Evolutionary conservation across 2,797 vertebrate genomes (phyloP), one percentile per base, ranked within the genome.

Genomic region (Scyliorhinus canicula): DNA sequence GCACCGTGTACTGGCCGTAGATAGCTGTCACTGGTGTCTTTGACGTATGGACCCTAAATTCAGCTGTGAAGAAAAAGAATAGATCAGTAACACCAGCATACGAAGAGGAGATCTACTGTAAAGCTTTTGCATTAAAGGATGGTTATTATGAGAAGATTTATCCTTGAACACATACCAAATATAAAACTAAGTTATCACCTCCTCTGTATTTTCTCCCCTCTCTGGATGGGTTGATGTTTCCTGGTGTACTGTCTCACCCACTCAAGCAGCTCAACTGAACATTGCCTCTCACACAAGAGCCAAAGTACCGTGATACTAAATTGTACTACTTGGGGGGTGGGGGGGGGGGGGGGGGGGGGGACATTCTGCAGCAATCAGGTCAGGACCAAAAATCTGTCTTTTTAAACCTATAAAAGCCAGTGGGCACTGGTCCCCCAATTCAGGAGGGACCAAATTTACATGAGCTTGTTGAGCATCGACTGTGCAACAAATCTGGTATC

Each of bases 21-120:
- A 95, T 93, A 8, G 86, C 96, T 1, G 77, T 2, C 35, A 96
- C 35, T 26, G 35, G 95, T 1, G 21, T 5, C 40, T 65, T 24
- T 4, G 95, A 95, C 4, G 95, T 95, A 1, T 4, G 95, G 52
- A 96, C 95, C 0, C 6, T 52, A 2, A 96, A 95, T 7, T 90
- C 69, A 50, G 4, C 95, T 96, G 96, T 44, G 40, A 65, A 44
- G 44, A 31, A 86, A 55, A 35, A 52, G 0, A 55, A 52, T 31
- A 55, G 26, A 55, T 55, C 55, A 86, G 69, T 14, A 74, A 12
- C 0, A 35, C 2, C 82, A 2, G 8, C 8, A 7, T 50, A 28
- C 47, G 8, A 55, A 55, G 26, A 52, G 40, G 40, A 82, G 11
- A n/a, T 14, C 47, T 47, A 47, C 47, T 40, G 21, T 47, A 26